phyloP scores from a whole-genome alignment of 2,113 vertebrate genomes.

The Melanotaenia duboulayi region DNA sequence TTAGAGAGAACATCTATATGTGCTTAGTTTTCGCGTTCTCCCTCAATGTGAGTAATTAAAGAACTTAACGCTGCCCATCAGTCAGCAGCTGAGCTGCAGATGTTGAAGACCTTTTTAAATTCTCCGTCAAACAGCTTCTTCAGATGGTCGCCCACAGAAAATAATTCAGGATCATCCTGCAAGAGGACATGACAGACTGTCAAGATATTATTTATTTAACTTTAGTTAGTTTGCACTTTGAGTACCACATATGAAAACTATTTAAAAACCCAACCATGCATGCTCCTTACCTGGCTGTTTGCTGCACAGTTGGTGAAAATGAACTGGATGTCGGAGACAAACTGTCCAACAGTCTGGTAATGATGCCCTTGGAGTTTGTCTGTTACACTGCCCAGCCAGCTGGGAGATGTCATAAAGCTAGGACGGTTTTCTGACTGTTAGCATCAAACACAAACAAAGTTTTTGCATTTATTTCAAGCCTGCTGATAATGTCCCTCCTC shows the following conservation, averaged over 20 bases:
- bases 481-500: no score
- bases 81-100: conserved; percentile 18
- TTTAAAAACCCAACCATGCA: neutral
- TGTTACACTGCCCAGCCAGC: conserved; percentile 68
- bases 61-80: fast-evolving
- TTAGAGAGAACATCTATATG: neutral
- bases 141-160: conserved; percentile 39
- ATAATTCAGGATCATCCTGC: conserved; percentile 60
- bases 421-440: conserved; percentile 53
- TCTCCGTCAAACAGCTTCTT: conserved; percentile 65
- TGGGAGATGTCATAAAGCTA: conserved; percentile 50
- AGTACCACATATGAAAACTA: neutral
- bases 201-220: neutral
- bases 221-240: neutral
- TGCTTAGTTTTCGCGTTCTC: neutral
- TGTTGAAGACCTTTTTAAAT: conserved; percentile 67
- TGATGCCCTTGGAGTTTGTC: conserved; percentile 49
- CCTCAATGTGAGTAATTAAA: neutral
- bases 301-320: conserved; percentile 73
- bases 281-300: conserved; percentile 69
- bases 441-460: neutral
- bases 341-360: conserved; percentile 68
- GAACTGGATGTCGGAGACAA: conserved; percentile 71
- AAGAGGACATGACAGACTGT: conserved; percentile 31
- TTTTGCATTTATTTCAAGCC: neutral